A percentile compares a stretch with the other conserved stretches of the same genome.
Conservation (phyloP, 2,113 vertebrate species). For the Typhlomys cinereus region DNA sequence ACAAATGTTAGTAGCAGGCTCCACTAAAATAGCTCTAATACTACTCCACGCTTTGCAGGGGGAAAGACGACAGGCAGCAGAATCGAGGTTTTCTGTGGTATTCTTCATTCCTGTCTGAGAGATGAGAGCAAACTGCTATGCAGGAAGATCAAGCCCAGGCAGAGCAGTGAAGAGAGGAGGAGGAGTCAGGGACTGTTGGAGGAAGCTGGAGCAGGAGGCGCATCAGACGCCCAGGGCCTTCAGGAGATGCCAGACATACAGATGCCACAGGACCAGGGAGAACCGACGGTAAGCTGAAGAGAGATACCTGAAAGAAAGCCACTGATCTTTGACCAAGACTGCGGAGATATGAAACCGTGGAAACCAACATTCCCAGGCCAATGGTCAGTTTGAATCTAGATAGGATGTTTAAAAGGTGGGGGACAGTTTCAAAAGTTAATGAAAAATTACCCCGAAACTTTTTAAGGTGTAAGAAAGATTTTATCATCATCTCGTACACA, state of each 20-base stretch:
- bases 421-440: background rate
- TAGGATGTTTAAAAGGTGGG: background rate
- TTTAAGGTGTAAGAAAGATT: background rate
- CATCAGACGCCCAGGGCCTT: background rate
- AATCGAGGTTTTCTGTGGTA: background rate
- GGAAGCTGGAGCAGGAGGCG: background rate
- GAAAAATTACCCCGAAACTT: background rate
- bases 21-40: background rate
- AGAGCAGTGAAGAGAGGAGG: no score
- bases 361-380: background rate
- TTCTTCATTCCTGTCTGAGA: background rate
- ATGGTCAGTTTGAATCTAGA: background rate
- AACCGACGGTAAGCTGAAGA: background rate
- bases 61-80: no score
- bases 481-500: background rate
- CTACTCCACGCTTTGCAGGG: background rate
- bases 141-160: background rate
- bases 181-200: accelerated
- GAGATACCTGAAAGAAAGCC: background rate
- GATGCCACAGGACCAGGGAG: background rate
- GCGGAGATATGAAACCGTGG: background rate
- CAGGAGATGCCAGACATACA: accelerated
- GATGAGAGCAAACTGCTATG: background rate
- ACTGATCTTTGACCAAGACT: background rate
- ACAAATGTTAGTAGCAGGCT: background rate